Conservation (phyloP, 2,888 invertebrate genomes). For the Dusona sp. region DNA sequence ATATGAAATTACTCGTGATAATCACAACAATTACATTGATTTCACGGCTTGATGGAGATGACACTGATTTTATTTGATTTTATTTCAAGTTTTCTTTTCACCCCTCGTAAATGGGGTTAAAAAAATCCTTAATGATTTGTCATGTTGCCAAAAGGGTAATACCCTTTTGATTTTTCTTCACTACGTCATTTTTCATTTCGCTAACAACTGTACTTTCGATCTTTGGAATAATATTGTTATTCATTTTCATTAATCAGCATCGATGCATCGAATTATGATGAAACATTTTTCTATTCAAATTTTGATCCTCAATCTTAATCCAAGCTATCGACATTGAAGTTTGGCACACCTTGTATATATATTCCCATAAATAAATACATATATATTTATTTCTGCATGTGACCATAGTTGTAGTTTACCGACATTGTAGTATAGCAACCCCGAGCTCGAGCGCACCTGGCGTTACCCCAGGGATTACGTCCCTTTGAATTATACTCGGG, state of each 20-base stretch:
- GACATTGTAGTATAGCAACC: constrained; percentile 39
- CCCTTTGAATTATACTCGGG: constrained; percentile 73
- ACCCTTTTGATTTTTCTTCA: not conserved
- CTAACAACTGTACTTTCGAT: not conserved
- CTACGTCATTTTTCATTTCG: not conserved
- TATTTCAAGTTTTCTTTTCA: constrained; percentile 19
- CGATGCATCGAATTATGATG: not conserved
- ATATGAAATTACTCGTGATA: constrained; percentile 52
- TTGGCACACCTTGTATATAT: constrained; percentile 13
- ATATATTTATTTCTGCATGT: constrained; percentile 28
- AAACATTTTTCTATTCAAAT: not conserved
- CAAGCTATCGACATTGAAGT: constrained; percentile 45
- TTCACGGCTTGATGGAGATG: constrained; percentile 29
- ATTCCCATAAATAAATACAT: constrained; percentile 14
- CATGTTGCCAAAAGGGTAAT: not conserved
- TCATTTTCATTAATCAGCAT: not conserved
- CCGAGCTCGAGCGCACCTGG: constrained; percentile 72
- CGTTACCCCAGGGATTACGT: constrained; percentile 76
- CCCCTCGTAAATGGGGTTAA: not conserved
- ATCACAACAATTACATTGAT: constrained; percentile 50
- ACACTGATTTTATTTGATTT: constrained; percentile 45
- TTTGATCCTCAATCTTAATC: not conserved
- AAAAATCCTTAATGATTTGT: not conserved
- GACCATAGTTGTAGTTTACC: constrained; percentile 36
- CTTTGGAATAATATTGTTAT: not conserved